Conservation (phyloP, 2,113 vertebrate species). For the Spheniscus mendiculus region DNA sequence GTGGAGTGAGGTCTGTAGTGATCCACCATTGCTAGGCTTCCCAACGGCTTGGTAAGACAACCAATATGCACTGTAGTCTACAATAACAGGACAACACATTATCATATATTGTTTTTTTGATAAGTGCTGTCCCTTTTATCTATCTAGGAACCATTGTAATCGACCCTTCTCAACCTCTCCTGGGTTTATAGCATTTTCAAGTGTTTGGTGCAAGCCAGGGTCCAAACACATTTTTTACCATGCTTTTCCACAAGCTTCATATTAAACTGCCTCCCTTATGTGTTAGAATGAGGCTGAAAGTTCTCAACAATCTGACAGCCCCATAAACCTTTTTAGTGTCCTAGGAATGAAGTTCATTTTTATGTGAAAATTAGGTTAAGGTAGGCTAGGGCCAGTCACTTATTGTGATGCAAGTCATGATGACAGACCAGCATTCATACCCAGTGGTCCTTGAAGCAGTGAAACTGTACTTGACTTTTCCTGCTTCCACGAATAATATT, state of each 20-base stretch:
- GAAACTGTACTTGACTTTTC: not conserved
- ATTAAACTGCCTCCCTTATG: not conserved
- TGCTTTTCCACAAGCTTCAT: not conserved
- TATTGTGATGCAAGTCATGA: not conserved
- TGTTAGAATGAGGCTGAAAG: not conserved
- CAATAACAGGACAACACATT: not conserved
- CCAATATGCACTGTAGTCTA: not conserved
- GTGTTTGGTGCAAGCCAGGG: not conserved
- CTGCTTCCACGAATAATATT: not conserved
- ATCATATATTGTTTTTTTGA: not conserved
- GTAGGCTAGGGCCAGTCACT: not conserved
- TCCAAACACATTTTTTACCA: not conserved
- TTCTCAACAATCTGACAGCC: not conserved
- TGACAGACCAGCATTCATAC: not conserved
- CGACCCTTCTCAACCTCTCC: not conserved
- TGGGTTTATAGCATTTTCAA: not conserved
- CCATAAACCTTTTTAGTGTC: not conserved
- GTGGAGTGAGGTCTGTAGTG: not conserved
- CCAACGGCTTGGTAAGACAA: not conserved
- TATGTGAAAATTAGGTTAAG: not conserved
- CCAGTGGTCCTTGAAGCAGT: not conserved
- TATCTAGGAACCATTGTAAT: not conserved
- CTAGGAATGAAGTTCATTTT: not conserved
- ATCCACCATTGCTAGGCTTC: not conserved
- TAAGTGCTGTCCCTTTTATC: not conserved